Base-by-base conservation (phyloP, 2,113 vertebrate genomes). In the Hydropotes inermis region DNA sequence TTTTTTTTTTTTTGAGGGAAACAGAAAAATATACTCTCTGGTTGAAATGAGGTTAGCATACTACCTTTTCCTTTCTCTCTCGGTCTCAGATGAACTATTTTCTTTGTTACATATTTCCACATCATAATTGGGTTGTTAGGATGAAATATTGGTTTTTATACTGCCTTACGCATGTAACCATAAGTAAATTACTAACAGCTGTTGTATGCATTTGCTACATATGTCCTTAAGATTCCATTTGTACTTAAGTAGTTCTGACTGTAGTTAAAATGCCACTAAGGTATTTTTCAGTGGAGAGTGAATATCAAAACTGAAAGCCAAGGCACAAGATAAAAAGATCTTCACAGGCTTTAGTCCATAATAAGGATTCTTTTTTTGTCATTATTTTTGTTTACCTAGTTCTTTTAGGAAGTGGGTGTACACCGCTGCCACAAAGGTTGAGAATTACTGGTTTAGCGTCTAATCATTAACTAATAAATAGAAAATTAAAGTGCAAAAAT, bases 401-500 rank as follows among this genome's bases (percentile, higher is more conserved):
- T 78, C 15, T 79, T 83, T 95, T 57, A 81, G 27, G 58, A 95
- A 93, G 13, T 67, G 6, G 30, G 30, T 25, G 70, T 82, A 28
- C 1, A 19, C 54, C 19, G 76, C 6, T 92, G 33, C 30, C 58
- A 81, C 43, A 89, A 23, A 96, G 45, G 27, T 52, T 85, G 43
- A 94, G 33, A 94, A 83, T 92, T 85, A 74, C 25, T 87, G 8
- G 21, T n/a, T 93, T 87, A 54, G 28, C 64, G 16, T 70, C 81
- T 90, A 33, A 50, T 64, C 50, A 39, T 88, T 91, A 87, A 79
- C 60, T 90, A 96, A 92, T 7, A 94, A 83, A 8, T 50, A 95
- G 25, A 92, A 95, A 96, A 50, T 82, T 89, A 79, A 60, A 87
- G 57, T 93, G 2, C 39, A 85, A 86, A 96, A 86, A 30, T 89